Base-by-base conservation (phyloP, 2,113 vertebrate genomes). In the Bambusicola thoracicus region DNA sequence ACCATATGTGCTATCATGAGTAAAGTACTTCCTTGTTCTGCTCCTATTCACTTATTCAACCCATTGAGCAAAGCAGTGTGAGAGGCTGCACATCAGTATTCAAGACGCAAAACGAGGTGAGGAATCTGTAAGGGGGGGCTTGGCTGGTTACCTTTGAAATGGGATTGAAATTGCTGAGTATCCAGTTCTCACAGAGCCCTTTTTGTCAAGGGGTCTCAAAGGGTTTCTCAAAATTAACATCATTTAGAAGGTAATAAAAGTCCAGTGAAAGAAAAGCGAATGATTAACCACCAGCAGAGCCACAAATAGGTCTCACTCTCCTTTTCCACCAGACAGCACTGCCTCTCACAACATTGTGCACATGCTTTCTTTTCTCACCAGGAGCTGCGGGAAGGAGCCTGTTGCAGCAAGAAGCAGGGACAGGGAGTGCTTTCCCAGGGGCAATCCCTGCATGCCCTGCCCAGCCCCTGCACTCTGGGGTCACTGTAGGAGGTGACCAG, bases 11-110 rank as follows among this genome's bases (percentile, higher is more conserved):
- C 56, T 75, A 27, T 56, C 16, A 8, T 0, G 7, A 46, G 76
- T 72, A 53, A 88, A 92, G n/a, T 1, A 5, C 40, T 75, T 92
- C 40, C 90, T 94, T 89, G 27, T 72, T 90, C 69, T 65, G 43
- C 34, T 13, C 29, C 82, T 83, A 63, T 88, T 95, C 79, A 44
- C 46, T 81, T 80, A 49, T 17, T 87, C 29, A 49, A 48, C 25
- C 59, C 49, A 38, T 59, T 70, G 76, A 93, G 69, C 61, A 67
- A 92, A 59, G 14, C 72, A 55, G 8, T 4, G 1, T 34, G 76
- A 88, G 90, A 53, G 56, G 69, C 56, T 81, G 41, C 79, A n/a
- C 90, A 84, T 96, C 82, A 84, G 85, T 81, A 95, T 92, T 92
- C 81, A 72, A 78, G 73, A 67, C 86, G 90, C 88, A 81, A n/a